Percentiles rank a stretch among this genome's conserved stretches.
phyloP scores from a whole-genome alignment of 2,797 vertebrate genomes.

The Malurus splendens region DNA sequence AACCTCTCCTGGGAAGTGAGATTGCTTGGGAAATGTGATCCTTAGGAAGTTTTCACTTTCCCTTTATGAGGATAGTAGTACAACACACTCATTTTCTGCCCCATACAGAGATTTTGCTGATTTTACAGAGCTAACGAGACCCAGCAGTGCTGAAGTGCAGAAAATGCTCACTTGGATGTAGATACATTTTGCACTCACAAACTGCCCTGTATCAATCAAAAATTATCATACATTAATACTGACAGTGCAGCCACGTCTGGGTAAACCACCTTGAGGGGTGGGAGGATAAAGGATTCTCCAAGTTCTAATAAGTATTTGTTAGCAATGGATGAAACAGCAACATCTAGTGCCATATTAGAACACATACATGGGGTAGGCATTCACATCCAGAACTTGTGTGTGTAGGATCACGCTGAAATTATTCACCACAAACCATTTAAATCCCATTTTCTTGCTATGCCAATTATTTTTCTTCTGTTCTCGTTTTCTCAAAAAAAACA shows the following conservation, averaged over 20 bases:
- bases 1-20: background rate
- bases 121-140: background rate
- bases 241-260: background rate
- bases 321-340: rapidly evolving
- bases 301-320: background rate
- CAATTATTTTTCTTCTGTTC: background rate
- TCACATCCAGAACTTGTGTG: background rate
- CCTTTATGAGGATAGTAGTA: background rate
- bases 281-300: background rate
- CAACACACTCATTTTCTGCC: rapidly evolving
- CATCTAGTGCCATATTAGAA: background rate
- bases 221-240: background rate
- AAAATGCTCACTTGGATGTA: background rate
- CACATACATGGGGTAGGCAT: rapidly evolving
- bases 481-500: background rate
- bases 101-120: background rate
- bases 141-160: background rate
- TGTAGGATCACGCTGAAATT: background rate
- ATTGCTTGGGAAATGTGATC: background rate
- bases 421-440: background rate
- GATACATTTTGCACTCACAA: background rate
- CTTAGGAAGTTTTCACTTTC: background rate
- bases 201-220: background rate
- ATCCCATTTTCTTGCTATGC: background rate
- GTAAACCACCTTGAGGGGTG: background rate